phyloP scores from a whole-genome alignment of 2,113 vertebrate species.

The Verasper variegatus region DNA sequence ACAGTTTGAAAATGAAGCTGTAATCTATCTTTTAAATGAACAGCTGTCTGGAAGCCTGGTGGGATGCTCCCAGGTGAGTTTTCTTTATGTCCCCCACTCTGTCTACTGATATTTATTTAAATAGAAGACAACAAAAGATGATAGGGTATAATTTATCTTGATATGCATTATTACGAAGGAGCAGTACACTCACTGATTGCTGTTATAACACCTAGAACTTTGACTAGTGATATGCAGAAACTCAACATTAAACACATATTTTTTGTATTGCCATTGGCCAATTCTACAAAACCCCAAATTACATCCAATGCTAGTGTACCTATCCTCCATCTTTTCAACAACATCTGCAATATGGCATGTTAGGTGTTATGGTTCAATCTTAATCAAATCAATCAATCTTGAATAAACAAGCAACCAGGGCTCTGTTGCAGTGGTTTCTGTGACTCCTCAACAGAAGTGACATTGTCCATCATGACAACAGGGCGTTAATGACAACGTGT shows the following conservation, averaged over 20 bases:
- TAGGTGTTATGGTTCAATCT: neutral
- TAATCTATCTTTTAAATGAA: slow-evolving; percentile 68
- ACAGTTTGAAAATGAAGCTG: slow-evolving; percentile 64
- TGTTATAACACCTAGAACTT: neutral
- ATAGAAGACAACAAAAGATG: slow-evolving; percentile 50
- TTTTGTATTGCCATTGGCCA: neutral
- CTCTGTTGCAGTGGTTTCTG: too few relatives aligned
- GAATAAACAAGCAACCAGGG: too few relatives aligned
- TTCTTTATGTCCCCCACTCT: slow-evolving; percentile 26
- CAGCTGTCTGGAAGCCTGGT: slow-evolving; percentile 52
- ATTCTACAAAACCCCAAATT: neutral
- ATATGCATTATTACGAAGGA: slow-evolving; percentile 19
- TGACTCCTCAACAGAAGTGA: too few relatives aligned
- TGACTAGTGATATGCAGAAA: neutral
- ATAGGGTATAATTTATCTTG: slow-evolving; percentile 55
- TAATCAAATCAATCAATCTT: too few relatives aligned
- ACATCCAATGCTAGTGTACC: neutral
- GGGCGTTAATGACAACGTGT: too few relatives aligned
- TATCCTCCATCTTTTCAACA: neutral
- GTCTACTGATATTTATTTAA: slow-evolving; percentile 43
- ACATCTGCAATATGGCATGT: neutral
- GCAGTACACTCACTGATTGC: slow-evolving; percentile 5
- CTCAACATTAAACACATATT: neutral
- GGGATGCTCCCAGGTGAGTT: slow-evolving; percentile 54
- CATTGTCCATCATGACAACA: too few relatives aligned